Conservation (phyloP, 2,113 vertebrate genomes). For the Silurus glanis region DNA sequence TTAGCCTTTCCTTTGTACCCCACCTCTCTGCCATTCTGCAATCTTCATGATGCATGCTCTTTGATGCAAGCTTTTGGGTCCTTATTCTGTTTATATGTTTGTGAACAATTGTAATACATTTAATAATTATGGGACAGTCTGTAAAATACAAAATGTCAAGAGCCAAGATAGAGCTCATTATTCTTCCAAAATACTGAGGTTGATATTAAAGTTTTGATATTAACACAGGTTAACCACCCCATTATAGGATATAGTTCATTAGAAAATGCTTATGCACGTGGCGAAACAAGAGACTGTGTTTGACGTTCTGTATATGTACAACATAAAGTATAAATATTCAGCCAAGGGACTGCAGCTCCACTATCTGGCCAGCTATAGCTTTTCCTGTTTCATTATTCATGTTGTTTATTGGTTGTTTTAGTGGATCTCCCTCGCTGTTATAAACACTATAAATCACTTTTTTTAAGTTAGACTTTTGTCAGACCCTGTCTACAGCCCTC, state of each 20-base stretch:
- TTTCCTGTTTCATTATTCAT: conserved; percentile 57
- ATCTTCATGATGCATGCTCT: background rate
- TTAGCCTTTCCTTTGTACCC: conserved; percentile 13
- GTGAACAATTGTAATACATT: conserved; percentile 9
- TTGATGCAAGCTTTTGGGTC: too few relatives aligned
- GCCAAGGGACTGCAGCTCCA: conserved; percentile 34
- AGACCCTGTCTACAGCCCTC: background rate
- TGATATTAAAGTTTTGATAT: background rate
- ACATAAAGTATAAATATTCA: conserved; percentile 32
- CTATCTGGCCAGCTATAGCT: conserved; percentile 28
- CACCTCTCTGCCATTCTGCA: conserved; percentile 21
- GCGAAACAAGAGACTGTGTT: conserved; percentile 4
- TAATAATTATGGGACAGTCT: background rate
- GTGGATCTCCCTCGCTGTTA: conserved; percentile 32
- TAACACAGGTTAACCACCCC: too few relatives aligned
- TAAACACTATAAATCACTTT: conserved; percentile 20
- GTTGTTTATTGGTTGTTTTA: conserved; percentile 52
- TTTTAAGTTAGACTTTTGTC: background rate
- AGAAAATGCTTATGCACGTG: background rate
- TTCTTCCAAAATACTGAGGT: background rate
- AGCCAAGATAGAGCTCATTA: background rate
- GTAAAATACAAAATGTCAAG: background rate
- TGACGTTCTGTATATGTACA: conserved; percentile 7
- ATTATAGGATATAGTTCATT: background rate
- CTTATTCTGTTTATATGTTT: conserved; percentile 19